Conservation (phyloP, 1,140 invertebrate genomes). For the Diorhabda elongata region DNA sequence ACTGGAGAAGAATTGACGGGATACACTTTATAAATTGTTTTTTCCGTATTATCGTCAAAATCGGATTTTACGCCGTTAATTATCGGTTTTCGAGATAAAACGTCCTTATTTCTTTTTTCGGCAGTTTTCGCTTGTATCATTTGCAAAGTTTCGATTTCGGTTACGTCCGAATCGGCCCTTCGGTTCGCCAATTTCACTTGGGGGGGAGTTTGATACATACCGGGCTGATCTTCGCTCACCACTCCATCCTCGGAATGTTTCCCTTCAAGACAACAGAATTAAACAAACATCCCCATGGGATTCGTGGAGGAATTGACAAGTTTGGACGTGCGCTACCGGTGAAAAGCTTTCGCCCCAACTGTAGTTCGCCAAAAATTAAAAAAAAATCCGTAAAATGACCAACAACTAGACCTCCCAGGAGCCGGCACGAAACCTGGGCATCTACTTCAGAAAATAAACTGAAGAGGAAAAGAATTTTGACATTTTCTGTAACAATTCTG, state of each 20-base stretch:
- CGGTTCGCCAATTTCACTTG: constrained; percentile 37
- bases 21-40: constrained; percentile 62
- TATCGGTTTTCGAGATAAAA: background rate
- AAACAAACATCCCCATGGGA: too few species aligned
- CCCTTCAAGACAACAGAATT: too few species aligned
- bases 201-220: constrained; percentile 41
- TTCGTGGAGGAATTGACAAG: too few species aligned
- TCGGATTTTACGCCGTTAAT: constrained; percentile 8
- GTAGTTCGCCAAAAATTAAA: too few species aligned
- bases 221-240: constrained; percentile 23
- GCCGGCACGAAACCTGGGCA: too few species aligned
- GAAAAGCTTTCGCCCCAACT: too few species aligned
- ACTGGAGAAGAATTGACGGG: constrained; percentile 52
- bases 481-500: too few species aligned
- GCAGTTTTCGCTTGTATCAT: constrained; percentile 56
- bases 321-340: too few species aligned
- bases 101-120: constrained; percentile 33
- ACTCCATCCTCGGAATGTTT: background rate
- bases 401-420: too few species aligned
- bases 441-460: too few species aligned
- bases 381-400: too few species aligned
- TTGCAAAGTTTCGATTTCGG: constrained; percentile 57
- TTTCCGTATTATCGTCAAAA: constrained; percentile 37
- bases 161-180: constrained; percentile 32
- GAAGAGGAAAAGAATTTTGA: too few species aligned